phyloP scores from a whole-genome alignment of 2,888 invertebrate species.

The Temnothorax unifasciatus region DNA sequence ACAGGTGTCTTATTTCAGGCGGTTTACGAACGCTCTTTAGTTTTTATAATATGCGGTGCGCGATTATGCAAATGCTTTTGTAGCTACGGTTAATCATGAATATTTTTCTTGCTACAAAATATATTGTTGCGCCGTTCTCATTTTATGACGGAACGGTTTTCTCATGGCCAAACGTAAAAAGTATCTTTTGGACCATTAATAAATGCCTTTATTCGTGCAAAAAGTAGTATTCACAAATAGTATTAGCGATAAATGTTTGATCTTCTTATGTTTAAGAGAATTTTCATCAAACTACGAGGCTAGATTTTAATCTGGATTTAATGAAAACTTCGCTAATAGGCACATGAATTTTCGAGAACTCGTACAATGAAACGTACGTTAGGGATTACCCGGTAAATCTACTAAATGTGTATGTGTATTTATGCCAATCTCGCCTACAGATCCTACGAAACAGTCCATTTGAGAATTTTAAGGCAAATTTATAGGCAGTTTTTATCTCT shows the following conservation, averaged over 20 bases:
- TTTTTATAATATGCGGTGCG: not conserved
- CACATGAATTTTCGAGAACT: constrained; percentile 1
- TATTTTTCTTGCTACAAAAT: not conserved
- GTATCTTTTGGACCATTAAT: not conserved
- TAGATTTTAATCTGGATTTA: constrained; percentile 18
- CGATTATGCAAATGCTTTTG: not conserved
- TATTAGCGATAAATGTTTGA: not conserved
- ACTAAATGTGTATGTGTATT: constrained; percentile 7
- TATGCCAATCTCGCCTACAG: not conserved
- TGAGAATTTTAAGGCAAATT: not conserved
- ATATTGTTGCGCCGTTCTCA: not conserved
- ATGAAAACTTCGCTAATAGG: constrained; percentile 6
- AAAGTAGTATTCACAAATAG: not conserved
- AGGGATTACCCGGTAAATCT: constrained; percentile 14
- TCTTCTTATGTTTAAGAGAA: not conserved
- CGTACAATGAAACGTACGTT: not conserved
- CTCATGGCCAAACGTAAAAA: not conserved
- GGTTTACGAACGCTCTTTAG: not conserved
- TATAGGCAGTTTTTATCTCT: not conserved
- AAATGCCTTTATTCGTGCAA: not conserved
- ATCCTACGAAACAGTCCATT: not conserved
- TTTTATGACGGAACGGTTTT: not conserved
- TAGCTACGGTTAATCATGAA: not conserved
- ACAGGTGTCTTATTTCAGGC: not conserved
- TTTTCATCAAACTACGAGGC: not conserved